phyloP scores from a whole-genome alignment of 2,797 vertebrate genomes.

The Aulostomus chinensis region DNA sequence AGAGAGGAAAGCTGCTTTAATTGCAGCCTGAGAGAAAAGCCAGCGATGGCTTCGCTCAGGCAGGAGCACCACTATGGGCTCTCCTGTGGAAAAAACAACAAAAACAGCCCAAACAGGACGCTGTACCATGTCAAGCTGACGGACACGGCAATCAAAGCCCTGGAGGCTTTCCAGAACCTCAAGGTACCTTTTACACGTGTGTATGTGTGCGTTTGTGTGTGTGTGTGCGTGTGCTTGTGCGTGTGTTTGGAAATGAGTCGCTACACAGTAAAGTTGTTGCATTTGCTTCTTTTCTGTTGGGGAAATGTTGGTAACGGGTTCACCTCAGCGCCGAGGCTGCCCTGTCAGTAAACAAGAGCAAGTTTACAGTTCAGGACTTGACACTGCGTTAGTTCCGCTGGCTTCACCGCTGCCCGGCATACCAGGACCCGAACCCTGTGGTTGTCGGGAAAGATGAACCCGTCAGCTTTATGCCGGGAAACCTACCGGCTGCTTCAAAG shows the following conservation, averaged over 20 bases:
- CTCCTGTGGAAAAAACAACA: constrained; percentile 72
- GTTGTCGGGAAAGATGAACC: constrained; percentile 44
- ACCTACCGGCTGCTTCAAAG: constrained; percentile 15
- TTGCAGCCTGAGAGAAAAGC: constrained; percentile 55
- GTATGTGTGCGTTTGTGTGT: background rate
- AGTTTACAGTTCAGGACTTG: constrained; percentile 17
- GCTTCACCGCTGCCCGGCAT: no score
- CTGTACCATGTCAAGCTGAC: constrained; percentile 86
- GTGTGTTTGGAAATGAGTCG: no score
- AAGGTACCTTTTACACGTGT: constrained; percentile 69
- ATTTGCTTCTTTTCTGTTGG: background rate
- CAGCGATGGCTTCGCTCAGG: constrained; percentile 79
- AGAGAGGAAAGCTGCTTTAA: constrained; percentile 69
- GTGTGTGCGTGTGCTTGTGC: constrained; percentile 6
- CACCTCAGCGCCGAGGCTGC: no score
- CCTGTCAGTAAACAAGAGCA: background rate
- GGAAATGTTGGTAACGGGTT: no score
- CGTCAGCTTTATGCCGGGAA: constrained; percentile 53
- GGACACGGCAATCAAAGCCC: constrained; percentile 82
- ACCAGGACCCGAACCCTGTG: constrained; percentile 25
- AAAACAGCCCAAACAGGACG: constrained; percentile 68
- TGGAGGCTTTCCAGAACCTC: constrained; percentile 82
- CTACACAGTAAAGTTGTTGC: constrained; percentile 37
- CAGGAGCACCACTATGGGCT: constrained; percentile 81
- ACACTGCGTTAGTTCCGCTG: no score